Evolutionary conservation across 1,140 invertebrate species (phyloP).

Genomic region (Calycopis cecrops): DNA sequence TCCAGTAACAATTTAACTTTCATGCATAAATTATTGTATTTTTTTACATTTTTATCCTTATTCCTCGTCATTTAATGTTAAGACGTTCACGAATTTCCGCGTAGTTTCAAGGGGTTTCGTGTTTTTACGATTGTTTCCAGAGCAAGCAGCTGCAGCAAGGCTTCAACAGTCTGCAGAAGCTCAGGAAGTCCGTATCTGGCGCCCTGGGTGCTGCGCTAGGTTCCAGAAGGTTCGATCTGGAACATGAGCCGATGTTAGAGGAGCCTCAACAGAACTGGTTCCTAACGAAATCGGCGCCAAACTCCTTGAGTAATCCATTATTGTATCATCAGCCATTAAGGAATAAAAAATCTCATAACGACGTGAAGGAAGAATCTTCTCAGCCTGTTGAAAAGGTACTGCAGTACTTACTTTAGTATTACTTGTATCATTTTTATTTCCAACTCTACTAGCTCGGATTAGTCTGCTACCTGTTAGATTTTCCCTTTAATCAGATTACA

Average conservation of each 20-base stretch:
- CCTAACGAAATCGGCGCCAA: slow-evolving; percentile 85
- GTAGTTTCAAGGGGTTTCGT: slow-evolving; percentile 73
- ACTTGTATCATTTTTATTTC: no score
- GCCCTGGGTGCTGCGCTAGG: slow-evolving; percentile 75
- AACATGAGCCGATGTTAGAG: slow-evolving; percentile 62
- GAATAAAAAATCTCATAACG: slow-evolving; percentile 45
- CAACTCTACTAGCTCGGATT: no score
- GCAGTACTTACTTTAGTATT: no score
- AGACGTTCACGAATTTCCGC: slow-evolving; percentile 35
- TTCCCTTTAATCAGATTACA: no score
- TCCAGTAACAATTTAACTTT: background rate
- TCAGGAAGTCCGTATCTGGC: slow-evolving; percentile 81
- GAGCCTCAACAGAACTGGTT: slow-evolving; percentile 83
- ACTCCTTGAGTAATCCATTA: slow-evolving; percentile 81
- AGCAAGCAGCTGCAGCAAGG: slow-evolving; percentile 72
- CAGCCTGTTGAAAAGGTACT: slow-evolving; percentile 56
- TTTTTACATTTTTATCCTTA: slow-evolving; percentile 42
- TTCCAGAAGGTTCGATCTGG: slow-evolving; percentile 62
- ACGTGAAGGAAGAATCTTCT: slow-evolving; percentile 51
- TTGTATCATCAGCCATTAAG: slow-evolving; percentile 50
- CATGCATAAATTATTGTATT: background rate
- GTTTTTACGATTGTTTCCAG: slow-evolving; percentile 72
- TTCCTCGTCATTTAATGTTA: slow-evolving; percentile 47
- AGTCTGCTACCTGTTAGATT: no score
- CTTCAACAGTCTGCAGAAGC: slow-evolving; percentile 81